Evolutionary conservation across 37 sponge, comb jelly and placozoan genomes (phyloP).

Genomic region (Eunapius fragilis): DNA sequence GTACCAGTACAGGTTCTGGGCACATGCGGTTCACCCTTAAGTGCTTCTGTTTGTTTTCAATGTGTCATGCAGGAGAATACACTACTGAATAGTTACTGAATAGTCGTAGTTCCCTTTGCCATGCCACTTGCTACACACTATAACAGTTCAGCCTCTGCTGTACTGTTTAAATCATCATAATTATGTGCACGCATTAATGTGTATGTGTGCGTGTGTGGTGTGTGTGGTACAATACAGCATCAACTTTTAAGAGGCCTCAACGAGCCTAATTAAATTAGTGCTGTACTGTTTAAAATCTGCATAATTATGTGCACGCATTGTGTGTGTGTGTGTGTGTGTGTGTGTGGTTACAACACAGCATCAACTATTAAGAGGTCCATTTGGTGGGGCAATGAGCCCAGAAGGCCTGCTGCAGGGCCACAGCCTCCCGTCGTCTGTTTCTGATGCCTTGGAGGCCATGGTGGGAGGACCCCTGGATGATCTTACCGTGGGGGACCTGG

Average conservation of each 20-base stretch:
- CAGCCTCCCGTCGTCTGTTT: constrained; percentile 78
- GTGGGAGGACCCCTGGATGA: constrained; percentile 75
- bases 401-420: constrained; percentile 44
- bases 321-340: neutral
- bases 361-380: neutral
- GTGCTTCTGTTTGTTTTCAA: no score
- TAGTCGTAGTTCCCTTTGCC: neutral
- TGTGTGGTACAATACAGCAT: neutral
- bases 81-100: neutral
- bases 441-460: constrained; percentile 76
- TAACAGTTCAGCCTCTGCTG: no score
- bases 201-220: no score
- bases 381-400: constrained; percentile 63
- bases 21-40: no score
- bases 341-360: neutral
- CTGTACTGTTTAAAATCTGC: no score
- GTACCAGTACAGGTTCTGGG: no score
- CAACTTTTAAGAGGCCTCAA: no score
- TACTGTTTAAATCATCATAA: neutral
- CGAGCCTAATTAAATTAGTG: no score
- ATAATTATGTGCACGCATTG: neutral
- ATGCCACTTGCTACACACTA: no score
- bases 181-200: neutral
- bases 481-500: constrained; percentile 78
- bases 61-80: neutral